phyloP scores from a whole-genome alignment of 2,797 vertebrate species.

The Vireo griseus region DNA sequence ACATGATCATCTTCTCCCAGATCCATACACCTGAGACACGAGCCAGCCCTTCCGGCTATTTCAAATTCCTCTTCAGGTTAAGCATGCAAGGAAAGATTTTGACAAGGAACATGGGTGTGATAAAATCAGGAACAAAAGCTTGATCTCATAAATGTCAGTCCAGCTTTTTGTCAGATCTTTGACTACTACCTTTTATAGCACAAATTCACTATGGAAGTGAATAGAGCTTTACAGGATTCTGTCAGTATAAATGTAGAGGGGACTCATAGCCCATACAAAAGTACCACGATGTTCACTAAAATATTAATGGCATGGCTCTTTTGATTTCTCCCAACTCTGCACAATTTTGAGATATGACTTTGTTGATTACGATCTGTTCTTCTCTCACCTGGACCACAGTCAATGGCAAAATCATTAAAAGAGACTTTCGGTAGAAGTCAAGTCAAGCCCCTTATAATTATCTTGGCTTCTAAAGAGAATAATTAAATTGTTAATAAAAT shows the following conservation, averaged over 20 bases:
- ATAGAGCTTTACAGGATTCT: neutral
- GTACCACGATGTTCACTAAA: neutral
- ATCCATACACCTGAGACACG: neutral
- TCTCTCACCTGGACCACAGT: neutral
- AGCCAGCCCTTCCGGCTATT: neutral
- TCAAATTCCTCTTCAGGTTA: neutral
- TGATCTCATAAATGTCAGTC: neutral
- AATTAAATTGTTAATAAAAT: conserved; percentile 18
- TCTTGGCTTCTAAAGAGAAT: neutral
- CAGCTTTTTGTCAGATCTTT: neutral
- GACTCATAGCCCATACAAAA: neutral
- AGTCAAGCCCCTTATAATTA: neutral
- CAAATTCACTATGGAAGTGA: neutral
- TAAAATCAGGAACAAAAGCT: neutral
- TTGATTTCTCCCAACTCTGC: neutral
- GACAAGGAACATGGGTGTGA: neutral
- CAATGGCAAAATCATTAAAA: neutral
- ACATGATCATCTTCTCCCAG: neutral
- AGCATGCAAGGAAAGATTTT: neutral
- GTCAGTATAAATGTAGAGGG: neutral
- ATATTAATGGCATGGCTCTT: neutral
- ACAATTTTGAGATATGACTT: neutral
- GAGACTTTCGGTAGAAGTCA: neutral
- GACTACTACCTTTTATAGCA: neutral
- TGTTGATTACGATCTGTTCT: neutral